Conservation (phyloP, 2,888 invertebrate genomes). For the Autographa pulchrina region DNA sequence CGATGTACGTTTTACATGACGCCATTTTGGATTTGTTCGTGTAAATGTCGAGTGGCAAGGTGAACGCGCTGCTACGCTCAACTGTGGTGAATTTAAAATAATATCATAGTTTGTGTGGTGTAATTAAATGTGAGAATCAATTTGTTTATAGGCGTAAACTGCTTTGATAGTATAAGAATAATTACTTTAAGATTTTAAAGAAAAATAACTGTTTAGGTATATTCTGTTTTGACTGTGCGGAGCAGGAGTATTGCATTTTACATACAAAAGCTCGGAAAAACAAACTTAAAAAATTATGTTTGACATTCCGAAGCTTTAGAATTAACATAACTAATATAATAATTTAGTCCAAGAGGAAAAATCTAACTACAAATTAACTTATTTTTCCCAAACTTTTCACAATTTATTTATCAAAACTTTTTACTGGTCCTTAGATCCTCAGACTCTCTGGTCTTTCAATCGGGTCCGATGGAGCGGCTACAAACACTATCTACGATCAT, state of each 20-base stretch:
- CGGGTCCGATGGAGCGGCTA: constrained; percentile 53
- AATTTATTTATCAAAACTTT: not conserved
- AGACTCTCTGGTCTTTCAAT: constrained; percentile 42
- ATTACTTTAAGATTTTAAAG: not conserved
- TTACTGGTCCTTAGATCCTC: constrained; percentile 11
- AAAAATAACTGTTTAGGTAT: not conserved
- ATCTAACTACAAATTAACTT: not conserved
- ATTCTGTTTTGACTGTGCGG: not conserved
- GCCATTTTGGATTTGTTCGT: constrained; percentile 84
- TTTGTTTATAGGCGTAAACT: constrained; percentile 21
- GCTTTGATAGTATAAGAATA: constrained; percentile 3
- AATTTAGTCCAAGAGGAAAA: not conserved
- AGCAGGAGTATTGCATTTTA: not conserved
- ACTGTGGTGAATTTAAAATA: constrained; percentile 52
- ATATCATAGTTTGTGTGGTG: constrained; percentile 46
- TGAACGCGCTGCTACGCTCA: constrained; percentile 57
- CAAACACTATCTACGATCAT: constrained; percentile 76
- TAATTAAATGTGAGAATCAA: constrained; percentile 44
- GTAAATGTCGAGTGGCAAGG: constrained; percentile 74
- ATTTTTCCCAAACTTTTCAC: not conserved
- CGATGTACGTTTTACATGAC: constrained; percentile 86
- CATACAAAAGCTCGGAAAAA: not conserved
- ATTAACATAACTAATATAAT: not conserved
- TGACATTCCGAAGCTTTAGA: no score
- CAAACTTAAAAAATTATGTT: not conserved